Conservation (phyloP, 2,113 vertebrate species). For the Platichthys flesus region DNA sequence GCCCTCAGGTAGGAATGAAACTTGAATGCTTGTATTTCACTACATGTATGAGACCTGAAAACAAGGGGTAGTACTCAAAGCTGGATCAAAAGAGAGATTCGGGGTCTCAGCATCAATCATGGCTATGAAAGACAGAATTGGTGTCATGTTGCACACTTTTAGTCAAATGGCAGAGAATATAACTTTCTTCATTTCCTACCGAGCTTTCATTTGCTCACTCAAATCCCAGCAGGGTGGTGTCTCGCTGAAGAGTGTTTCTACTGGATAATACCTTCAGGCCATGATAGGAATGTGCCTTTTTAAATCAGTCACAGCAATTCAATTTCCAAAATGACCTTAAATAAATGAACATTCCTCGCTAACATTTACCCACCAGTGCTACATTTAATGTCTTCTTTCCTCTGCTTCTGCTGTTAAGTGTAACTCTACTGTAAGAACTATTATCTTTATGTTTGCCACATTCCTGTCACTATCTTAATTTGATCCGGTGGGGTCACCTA, state of each 20-base stretch:
- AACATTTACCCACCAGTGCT: constrained; percentile 42
- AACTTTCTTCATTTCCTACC: neutral
- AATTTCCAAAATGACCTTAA: constrained; percentile 23
- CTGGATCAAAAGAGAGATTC: too few species aligned
- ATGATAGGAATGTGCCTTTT: constrained; percentile 75
- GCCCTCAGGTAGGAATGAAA: too few species aligned
- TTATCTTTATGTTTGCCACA: constrained; percentile 53
- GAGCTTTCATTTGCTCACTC: constrained; percentile 53
- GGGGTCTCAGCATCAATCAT: too few species aligned
- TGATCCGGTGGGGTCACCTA: constrained; percentile 48
- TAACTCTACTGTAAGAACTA: constrained; percentile 36
- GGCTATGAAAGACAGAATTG: too few species aligned
- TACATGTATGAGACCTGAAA: too few species aligned
- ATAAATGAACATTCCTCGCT: constrained; percentile 48
- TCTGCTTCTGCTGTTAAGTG: constrained; percentile 52
- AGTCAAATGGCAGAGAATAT: neutral
- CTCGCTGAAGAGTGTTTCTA: constrained; percentile 24
- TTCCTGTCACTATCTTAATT: constrained; percentile 60
- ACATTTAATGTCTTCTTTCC: constrained; percentile 58
- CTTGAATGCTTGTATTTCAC: too few species aligned
- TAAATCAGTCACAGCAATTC: constrained; percentile 28
- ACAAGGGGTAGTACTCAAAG: too few species aligned
- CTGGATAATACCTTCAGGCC: constrained; percentile 13
- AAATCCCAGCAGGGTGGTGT: constrained; percentile 18
- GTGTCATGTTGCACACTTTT: too few species aligned